Conservation (phyloP, 2,113 vertebrate species). For the Carlito syrichta region DNA sequence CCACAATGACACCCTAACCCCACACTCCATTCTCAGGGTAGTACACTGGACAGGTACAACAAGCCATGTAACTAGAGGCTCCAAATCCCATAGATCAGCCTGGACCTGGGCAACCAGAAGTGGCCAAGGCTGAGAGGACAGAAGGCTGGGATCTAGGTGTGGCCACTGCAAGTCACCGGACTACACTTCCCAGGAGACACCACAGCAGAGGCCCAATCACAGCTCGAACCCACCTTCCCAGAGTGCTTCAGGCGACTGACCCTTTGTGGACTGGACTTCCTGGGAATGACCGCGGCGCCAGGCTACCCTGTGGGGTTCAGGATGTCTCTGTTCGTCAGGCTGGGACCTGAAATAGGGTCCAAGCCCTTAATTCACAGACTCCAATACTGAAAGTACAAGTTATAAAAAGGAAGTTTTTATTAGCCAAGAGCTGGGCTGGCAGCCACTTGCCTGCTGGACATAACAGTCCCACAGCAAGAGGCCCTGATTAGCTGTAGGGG, state of each 20-base stretch:
- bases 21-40: no score
- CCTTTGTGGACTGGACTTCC: background rate
- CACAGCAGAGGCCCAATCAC: background rate
- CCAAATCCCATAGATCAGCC: background rate
- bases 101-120: background rate
- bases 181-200: background rate
- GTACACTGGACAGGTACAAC: background rate
- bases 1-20: no score
- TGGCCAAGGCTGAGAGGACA: background rate
- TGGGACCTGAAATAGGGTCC: no score
- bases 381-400: no score
- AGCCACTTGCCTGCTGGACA: no score
- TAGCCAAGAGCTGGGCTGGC: no score
- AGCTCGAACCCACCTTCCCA: background rate
- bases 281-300: background rate
- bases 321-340: background rate
- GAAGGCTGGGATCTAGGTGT: accelerated
- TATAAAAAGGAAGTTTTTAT: no score
- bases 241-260: background rate
- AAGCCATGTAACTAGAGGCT: no score
- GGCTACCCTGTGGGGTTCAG: background rate
- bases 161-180: accelerated
- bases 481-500: no score
- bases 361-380: no score
- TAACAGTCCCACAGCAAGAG: no score